These are phyloP conservation scores for Brachypteracias leptosomus DNA, from an alignment of 2,113 vertebrate species.

Conservation along the genomic window DNA sequence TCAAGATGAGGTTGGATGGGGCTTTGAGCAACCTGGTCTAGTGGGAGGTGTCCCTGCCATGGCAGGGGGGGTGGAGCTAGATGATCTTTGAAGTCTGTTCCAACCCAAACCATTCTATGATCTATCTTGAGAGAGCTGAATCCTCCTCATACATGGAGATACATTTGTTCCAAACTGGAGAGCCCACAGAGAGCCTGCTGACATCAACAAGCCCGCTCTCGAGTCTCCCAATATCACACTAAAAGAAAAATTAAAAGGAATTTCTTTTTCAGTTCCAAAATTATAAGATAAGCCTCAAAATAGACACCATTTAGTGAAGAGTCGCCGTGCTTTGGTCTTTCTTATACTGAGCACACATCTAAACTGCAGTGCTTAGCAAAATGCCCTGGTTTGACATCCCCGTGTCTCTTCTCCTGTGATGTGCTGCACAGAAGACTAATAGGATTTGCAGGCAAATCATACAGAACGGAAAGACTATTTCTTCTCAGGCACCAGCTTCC, in stretches of 20 bases:
- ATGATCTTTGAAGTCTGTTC: no score
- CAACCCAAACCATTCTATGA: no score
- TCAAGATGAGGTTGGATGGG: no score
- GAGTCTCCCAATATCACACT: not conserved
- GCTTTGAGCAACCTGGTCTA: no score
- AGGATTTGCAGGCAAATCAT: slow-evolving; percentile 34
- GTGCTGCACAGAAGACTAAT: not conserved
- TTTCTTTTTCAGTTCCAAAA: not conserved
- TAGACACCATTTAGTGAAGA: not conserved
- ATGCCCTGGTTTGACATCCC: not conserved
- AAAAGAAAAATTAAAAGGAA: not conserved
- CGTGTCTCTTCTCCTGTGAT: not conserved
- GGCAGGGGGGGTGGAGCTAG: no score
- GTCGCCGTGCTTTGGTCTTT: not conserved
- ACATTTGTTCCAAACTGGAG: not conserved
- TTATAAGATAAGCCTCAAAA: not conserved
- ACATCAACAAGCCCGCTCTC: not conserved
- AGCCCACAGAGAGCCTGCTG: not conserved
- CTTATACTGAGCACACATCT: not conserved
- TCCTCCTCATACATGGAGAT: not conserved
- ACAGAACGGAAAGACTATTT: not conserved
- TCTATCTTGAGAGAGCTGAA: not conserved
- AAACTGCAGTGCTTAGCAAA: not conserved
- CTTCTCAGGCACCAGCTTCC: slow-evolving; percentile 34
- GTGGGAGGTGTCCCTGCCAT: no score